Evolutionary conservation across 2,113 vertebrate species (phyloP).

Genomic region (Merops nubicus): DNA sequence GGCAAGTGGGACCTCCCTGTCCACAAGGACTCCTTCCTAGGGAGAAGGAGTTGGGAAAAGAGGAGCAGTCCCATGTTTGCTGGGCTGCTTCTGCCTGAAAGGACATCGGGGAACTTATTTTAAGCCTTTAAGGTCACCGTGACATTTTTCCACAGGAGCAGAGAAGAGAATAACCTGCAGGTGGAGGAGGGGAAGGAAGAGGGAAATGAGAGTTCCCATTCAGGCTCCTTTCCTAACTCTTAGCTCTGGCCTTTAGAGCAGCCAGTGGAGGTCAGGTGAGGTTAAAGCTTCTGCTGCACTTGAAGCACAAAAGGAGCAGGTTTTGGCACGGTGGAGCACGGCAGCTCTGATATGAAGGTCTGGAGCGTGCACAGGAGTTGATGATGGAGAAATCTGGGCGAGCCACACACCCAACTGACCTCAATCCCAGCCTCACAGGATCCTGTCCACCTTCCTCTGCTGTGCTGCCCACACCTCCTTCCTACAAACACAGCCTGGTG

Average conservation of each 20-base stretch:
- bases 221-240: not conserved
- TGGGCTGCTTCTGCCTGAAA: not conserved
- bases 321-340: not conserved
- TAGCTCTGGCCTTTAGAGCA: not conserved
- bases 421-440: fast-evolving
- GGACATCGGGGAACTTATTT: not conserved
- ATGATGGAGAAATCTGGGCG: not conserved
- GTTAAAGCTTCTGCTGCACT: not conserved
- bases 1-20: not conserved
- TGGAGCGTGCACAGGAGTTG: fast-evolving
- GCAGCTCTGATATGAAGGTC: fast-evolving
- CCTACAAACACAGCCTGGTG: fast-evolving
- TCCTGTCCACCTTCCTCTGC: not conserved
- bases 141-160: conserved; percentile 57
- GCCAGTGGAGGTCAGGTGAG: conserved; percentile 29
- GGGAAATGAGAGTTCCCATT: conserved; percentile 40
- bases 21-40: not conserved
- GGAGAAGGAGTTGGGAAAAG: not conserved
- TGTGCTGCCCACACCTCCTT: not conserved
- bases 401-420: fast-evolving
- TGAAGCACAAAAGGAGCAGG: not conserved
- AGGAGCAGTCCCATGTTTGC: not conserved
- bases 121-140: conserved; percentile 54
- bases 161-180: conserved; percentile 43
- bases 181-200: conserved; percentile 65